These are phyloP conservation scores for Orchestia grillus DNA, from an alignment of 1,140 invertebrate genomes.

Conservation along the genomic window DNA sequence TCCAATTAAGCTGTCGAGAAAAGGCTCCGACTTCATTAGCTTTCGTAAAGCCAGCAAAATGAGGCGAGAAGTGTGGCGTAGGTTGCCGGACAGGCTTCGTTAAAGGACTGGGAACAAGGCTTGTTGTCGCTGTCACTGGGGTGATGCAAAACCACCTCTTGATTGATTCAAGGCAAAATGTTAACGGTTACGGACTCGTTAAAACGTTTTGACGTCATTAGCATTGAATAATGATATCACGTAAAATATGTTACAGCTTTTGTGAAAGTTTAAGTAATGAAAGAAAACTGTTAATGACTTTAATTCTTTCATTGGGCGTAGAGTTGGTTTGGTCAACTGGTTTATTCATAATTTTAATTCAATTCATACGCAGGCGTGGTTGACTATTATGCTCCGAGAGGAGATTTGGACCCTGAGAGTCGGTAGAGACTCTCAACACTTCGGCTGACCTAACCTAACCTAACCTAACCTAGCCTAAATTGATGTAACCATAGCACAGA, in stretches of 20 bases:
- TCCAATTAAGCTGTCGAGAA: constrained; percentile 7
- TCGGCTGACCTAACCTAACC: no score
- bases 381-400: no score
- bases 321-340: no score
- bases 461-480: no score
- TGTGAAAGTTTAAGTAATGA: background rate
- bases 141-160: background rate
- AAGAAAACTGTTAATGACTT: background rate
- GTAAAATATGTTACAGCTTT: background rate
- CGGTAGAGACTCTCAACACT: no score
- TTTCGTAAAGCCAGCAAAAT: background rate
- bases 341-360: no score
- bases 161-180: background rate
- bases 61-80: background rate
- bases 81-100: background rate
- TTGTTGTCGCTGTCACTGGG: background rate
- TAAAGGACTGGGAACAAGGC: background rate
- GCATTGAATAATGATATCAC: background rate
- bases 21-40: background rate
- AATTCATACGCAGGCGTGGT: no score
- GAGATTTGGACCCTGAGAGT: no score
- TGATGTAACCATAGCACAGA: no score
- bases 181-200: background rate
- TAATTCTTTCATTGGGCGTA: background rate
- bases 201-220: background rate